Base-by-base conservation (phyloP, 1,140 invertebrate species). In the Atopsyche davidsoni region DNA sequence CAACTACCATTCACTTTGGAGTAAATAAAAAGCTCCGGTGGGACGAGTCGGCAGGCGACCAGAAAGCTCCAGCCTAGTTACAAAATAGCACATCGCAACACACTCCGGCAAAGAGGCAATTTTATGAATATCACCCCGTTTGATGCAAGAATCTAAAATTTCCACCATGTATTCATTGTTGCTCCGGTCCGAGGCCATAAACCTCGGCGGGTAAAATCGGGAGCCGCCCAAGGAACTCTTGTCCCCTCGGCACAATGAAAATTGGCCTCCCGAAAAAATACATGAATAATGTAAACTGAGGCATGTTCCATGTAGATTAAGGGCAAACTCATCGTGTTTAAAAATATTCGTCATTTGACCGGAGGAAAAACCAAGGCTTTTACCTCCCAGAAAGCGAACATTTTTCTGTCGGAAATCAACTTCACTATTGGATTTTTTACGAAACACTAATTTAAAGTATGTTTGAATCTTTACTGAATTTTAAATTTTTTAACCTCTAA, bases 201-300 rank as follows among this genome's bases (percentile, higher is more conserved):
- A n/a, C n/a, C n/a, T n/a, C n/a, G n/a, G n/a, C n/a, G n/a, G n/a
- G n/a, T n/a, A n/a, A n/a, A n/a, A n/a, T n/a, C n/a, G n/a, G n/a
- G n/a, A n/a, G n/a, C n/a, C n/a, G n/a, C n/a, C n/a, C n/a, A n/a
- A n/a, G n/a, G n/a, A n/a, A n/a, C n/a, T n/a, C n/a, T n/a, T n/a
- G n/a, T n/a, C 13, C 35, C 17, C 35, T 4, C 35, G n/a, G 6
- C 13, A 36, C 13, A 7, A n/a, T 17, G 35, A 36, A 6, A 36
- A 17, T 36, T 36, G 35, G 17, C 35, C 35, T 17, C 31, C 18
- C 14, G 40, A 42, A 42, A 42, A 42, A 42, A 25, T 25, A 22
- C 40, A 25, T 42, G 40, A 42, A 42, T 42, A 42, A 42, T 42
- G 40, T 25, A 42, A 42, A 42, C 31, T 42, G 40, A 25, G 40